Percentiles rank a stretch among this genome's conserved stretches.
Evolutionary conservation across 2,888 invertebrate genomes (phyloP).

Genomic region (Aradus depressus): DNA sequence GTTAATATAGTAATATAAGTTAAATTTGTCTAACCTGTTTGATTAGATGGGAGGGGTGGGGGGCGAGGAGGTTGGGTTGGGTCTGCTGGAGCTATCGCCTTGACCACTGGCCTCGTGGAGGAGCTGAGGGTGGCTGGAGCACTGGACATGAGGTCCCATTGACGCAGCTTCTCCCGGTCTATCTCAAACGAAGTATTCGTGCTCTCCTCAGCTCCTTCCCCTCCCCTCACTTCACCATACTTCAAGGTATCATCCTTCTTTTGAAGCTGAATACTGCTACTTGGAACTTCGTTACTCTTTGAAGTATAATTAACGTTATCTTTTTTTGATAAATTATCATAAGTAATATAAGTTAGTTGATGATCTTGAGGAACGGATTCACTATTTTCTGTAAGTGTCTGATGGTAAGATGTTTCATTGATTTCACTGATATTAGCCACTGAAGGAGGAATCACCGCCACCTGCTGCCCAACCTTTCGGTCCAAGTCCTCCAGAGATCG

Average conservation of each 20-base stretch:
- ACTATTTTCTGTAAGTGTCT: neutral
- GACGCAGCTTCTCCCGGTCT: slow-evolving; percentile 73
- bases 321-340: neutral
- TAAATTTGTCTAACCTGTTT: slow-evolving; percentile 11
- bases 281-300: neutral
- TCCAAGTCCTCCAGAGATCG: slow-evolving; percentile 74
- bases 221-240: neutral
- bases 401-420: neutral
- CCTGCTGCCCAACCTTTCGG: slow-evolving; percentile 29
- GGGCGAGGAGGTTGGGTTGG: neutral
- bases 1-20: too few relatives aligned
- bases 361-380: neutral
- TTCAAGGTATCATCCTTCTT: too few relatives aligned
- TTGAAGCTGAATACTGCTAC: slow-evolving; percentile 2
- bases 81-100: slow-evolving; percentile 11
- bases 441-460: slow-evolving; percentile 20
- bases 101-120: slow-evolving; percentile 8
- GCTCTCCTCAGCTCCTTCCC: slow-evolving; percentile 3
- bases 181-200: slow-evolving; percentile 19
- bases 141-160: slow-evolving; percentile 83
- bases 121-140: slow-evolving; percentile 44
- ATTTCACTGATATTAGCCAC: slow-evolving; percentile 1
- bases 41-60: neutral
- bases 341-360: neutral
- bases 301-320: neutral